Conservation (phyloP, 2,113 vertebrate genomes). For the Centropristis striata region DNA sequence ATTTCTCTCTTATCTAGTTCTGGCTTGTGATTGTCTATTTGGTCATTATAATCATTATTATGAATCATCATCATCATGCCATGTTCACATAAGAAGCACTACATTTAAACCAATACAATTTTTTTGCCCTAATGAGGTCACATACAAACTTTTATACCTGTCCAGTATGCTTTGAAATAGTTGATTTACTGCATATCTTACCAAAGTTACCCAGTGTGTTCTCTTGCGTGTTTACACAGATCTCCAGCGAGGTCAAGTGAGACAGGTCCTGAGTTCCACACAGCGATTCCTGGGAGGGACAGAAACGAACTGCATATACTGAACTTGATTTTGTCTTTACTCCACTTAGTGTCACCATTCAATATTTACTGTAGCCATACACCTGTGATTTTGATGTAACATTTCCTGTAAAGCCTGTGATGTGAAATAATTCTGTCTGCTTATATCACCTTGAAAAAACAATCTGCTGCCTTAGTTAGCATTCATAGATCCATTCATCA, state of each 20-base stretch:
- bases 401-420: not conserved
- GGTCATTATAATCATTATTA: not conserved
- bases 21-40: not conserved
- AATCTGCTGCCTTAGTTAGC: not conserved
- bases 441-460: not conserved
- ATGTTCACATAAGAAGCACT: not conserved
- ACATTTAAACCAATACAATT: not conserved
- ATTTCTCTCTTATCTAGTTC: conserved; percentile 2
- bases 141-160: not conserved
- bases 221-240: conserved; percentile 90
- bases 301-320: not conserved
- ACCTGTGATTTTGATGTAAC: not conserved
- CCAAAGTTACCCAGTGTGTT: conserved; percentile 92
- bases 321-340: not conserved
- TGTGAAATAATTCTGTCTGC: not conserved
- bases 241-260: conserved; percentile 86
- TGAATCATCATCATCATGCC: not conserved
- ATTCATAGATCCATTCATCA: not conserved
- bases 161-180: not conserved
- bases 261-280: conserved; percentile 87
- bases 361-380: not conserved
- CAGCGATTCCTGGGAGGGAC: conserved; percentile 85
- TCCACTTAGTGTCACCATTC: not conserved
- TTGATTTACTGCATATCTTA: conserved; percentile 78
- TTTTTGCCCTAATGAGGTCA: not conserved